Base-by-base conservation (phyloP, 2,888 invertebrate genomes). In the Colostygia pectinataria region DNA sequence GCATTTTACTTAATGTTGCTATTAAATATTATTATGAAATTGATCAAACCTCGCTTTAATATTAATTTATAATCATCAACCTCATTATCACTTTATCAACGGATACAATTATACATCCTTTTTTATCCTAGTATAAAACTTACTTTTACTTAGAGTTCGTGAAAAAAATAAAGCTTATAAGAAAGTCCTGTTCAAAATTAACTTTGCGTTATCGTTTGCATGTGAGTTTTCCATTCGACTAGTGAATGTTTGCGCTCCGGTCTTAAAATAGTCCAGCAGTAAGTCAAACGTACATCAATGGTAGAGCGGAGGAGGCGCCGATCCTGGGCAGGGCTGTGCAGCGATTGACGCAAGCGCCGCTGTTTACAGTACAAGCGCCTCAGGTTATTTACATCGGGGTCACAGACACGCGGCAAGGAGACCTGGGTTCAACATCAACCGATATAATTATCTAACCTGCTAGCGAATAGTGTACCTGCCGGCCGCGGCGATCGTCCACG, bases 331-430 rank as follows among this genome's bases (percentile, higher is more conserved):
- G 51, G 53, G 46, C 53, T 55, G 53, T 55, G 57, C 74, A 71
- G 68, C 79, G 80, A 82, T 85, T 85, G 88, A 87, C 88, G 88
- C 84, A 83, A 83, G 80, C 76, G 50, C 68, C 76, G 80, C 81
- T 88, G 89, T 89, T 88, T 89, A 88, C 85, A 80, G 79, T 78
- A 81, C 76, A 79, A 77, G 67, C 79, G 80, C 80, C 83, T 78
- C 80, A 83, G 88, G 89, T 87, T 89, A 88, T 89, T 89, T 85
- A 87, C 90, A 88, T 87, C 83, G 89, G 87, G 89, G 89, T 90
- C 88, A 89, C 85, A 90, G 89, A 89, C 89, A 88, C 85, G 74
- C 65, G 69, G 85, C 57, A 86, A 85, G 86, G 83, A 83, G 83
- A 83, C 77, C 74, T 72, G 74, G 77, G 79, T 81, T 81, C 82